Evolutionary conservation across 2,797 vertebrate species (phyloP).

Genomic region (Tragelaphus oryx): DNA sequence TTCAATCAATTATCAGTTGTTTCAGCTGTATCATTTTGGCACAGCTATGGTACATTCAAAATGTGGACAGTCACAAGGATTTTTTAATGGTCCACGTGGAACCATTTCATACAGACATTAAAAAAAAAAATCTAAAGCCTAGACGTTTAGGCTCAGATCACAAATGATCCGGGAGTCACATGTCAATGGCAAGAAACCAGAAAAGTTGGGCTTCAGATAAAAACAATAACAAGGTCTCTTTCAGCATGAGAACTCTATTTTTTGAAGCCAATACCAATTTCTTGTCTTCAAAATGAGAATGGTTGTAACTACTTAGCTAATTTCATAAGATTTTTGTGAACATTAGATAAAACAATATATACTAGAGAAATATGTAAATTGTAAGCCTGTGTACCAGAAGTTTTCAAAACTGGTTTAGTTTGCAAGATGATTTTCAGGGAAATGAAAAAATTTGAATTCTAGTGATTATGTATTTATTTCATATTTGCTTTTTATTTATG

Average conservation of each 20-base stretch:
- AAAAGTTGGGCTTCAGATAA: not conserved
- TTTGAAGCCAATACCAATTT: not conserved
- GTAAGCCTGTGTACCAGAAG: not conserved
- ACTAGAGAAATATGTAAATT: not conserved
- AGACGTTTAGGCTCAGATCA: not conserved
- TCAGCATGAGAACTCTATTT: not conserved
- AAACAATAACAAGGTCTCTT: not conserved
- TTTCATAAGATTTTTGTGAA: not conserved
- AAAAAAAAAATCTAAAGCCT: not conserved
- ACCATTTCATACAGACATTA: not conserved
- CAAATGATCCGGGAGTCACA: not conserved
- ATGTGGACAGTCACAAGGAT: not conserved
- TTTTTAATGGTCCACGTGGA: not conserved
- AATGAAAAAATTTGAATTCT: not conserved
- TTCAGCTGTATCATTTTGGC: not conserved
- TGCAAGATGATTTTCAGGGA: not conserved
- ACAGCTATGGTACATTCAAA: not conserved
- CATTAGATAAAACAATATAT: not conserved
- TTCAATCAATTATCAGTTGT: not conserved
- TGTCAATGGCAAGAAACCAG: not conserved
- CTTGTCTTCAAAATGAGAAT: not conserved
- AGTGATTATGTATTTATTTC: not conserved
- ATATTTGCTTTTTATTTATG: not conserved
- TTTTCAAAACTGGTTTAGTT: conserved; percentile 9
- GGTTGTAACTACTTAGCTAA: not conserved